Evolutionary conservation across 2,113 vertebrate genomes (phyloP), one percentile per base, ranked within the genome.

Genomic region (Mystacornis crossleyi): DNA sequence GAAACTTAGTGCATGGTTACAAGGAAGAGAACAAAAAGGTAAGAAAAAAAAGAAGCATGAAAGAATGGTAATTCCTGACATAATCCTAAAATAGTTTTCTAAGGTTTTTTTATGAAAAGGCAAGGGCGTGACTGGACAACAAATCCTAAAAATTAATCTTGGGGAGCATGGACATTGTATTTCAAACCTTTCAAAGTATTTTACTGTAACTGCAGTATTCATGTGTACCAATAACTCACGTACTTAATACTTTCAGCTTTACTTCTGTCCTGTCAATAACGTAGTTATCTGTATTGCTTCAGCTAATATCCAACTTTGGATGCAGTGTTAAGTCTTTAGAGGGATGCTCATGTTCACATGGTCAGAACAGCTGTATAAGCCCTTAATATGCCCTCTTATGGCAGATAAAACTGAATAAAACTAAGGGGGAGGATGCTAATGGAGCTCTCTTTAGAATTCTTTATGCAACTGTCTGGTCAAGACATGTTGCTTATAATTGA

Each of bases 401-500:
- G 97, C 97, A 97, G 98, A 98, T 98, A 97, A 98, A 98, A 97
- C 97, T 54, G 98, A 98, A 97, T 98, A 98, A 98, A 98, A 98
- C 97, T 95, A 97, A 98, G 98, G 96, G 97, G 91, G 98, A 98
- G 98, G 98, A 99, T 98, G 98, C 98, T 99, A 99, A 99, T 99
- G 99, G 98, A 99, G 97, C 98, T 98, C 98, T 98, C 99, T 99
- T 99, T 99, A 99, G 99, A 99, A 99, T 99, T 99, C 99, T 99
- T 99, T 98, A 98, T 99, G 98, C 99, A 99, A 99, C 98, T 99
- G 99, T 99, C 99, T 99, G 98, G 98, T 99, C 99, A 98, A 98
- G 99, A 99, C 99, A 98, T 98, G 98, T 98, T 99, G 98, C 99
- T 99, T 98, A 99, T 99, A 99, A 99, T 99, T 99, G 99, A 99